Conservation (phyloP, 2,113 vertebrate species). For the Sminthopsis crassicaudata region DNA sequence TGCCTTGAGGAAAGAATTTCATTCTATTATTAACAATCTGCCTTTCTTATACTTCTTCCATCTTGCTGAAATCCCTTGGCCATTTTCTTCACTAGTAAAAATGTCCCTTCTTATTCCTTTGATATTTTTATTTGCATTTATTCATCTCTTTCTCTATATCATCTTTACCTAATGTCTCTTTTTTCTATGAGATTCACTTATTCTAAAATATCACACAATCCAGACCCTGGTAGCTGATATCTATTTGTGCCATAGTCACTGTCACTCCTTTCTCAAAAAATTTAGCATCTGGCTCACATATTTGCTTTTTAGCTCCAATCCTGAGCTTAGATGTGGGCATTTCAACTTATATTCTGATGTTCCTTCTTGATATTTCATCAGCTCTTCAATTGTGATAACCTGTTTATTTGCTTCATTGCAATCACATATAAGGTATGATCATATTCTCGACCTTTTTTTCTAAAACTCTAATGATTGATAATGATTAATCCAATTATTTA, state of each 20-base stretch:
- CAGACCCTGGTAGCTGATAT: background rate
- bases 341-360: background rate
- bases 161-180: background rate
- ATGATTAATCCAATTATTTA: background rate
- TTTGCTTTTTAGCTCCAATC: background rate
- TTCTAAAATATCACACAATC: background rate
- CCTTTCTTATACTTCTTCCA: background rate
- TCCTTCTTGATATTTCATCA: background rate
- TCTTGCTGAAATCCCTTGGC: background rate
- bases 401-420: background rate
- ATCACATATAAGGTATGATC: background rate
- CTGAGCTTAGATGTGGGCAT: background rate
- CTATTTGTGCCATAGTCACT: background rate
- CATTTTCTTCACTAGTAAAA: background rate
- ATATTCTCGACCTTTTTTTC: background rate
- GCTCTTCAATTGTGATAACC: background rate
- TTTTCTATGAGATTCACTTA: background rate
- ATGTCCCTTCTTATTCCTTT: background rate
- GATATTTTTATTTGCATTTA: background rate
- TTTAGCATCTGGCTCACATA: background rate
- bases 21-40: background rate
- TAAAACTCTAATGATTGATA: background rate
- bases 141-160: background rate
- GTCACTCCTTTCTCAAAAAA: background rate
- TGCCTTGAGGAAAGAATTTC: background rate